Evolutionary conservation across 2,888 invertebrate species (phyloP), one percentile per base, ranked within the genome.

Genomic region (Peribatodes rhomboidaria): DNA sequence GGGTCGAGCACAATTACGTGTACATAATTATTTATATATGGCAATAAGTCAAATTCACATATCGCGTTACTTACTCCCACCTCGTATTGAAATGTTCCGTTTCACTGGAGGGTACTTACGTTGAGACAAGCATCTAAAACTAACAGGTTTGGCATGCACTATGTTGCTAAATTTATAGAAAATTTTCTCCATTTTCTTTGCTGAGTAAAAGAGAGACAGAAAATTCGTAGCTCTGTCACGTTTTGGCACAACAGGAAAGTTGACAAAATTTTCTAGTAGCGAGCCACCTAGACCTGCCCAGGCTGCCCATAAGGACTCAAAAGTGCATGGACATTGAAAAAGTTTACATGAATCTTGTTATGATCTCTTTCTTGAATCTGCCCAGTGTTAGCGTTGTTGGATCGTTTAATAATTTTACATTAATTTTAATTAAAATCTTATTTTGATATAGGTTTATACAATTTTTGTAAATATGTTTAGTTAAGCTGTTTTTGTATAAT

Each of bases 351-450:
- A 92, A 93, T 93, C 93, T 93, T 88, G 86, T 87, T 84, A 88
- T 92, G 93, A 93, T 92, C 93, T 93, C 92, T 87, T 87, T 83
- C 81, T 85, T 84, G 92, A 92, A 92, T 92, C 92, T 92, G 81
- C 92, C 92, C 92, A 92, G 92, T 93, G 93, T 89, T 87, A 82
- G 78, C 85, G 82, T 89, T 88, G 89, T 87, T 89, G 90, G 87
- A 87, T 82, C 88, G 84, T 87, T 85, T 83, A 83, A 85, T 83
- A 79, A 77, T 85, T 82, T 84, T 80, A 76, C 82, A 82, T 87
- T 84, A 85, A 80, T 88, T 89, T 75, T 85, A 85, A 80, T 82
- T 83, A 79, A 79, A 78, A 79, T 81, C 74, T 86, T 89, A 88
- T 88, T 90, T 90, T 90, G 87, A 88, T 86, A 89, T 90, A 88